Evolutionary conservation across 2,113 vertebrate species (phyloP), one percentile per base, ranked within the genome.

Genomic region (Dicrurus megarhynchus): DNA sequence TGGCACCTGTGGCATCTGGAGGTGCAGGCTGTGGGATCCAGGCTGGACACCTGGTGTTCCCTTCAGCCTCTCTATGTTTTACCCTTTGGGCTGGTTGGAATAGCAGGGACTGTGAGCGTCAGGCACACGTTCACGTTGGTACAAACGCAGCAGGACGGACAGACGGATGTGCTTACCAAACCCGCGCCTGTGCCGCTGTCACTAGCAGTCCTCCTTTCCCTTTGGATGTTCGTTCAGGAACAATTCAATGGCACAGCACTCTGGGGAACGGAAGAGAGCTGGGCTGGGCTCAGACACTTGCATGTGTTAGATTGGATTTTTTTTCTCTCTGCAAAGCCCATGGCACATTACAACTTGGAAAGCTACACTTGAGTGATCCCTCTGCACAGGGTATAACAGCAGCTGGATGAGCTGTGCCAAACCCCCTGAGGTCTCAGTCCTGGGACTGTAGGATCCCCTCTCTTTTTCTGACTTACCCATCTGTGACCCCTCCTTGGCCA

Each of bases 401-500:
- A 33, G 42, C 16, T 3, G 9, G 17, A 30, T 11, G 3, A 15
- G 49, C 27, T 57, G 41, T 16, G 32, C 65, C 37, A 10, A 19
- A 13, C 1, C 1, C 27, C 11, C 35, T 1, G 0, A 23, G 47
- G 32, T 21, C 64, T 83, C 61, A 19, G 8, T 5, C 14, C 1
- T 1, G 2, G 21, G 4, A 12, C 0, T 55, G 20, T 4, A 11
- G 21, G 24, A 41, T 5, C 7, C 16, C 7, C 20, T 27, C 3
- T 16, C 28, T 16, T 13, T 27, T 11, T n/a, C 16, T 23, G 5
- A 82, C 98, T 99, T 96, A 99, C 99, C 97, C 26, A 99, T 98
- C n/a, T 97, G 94, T 35, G 98, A 93, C 77, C 97, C 98, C 83
- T 99, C 98, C 97, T 98, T 99, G 32, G 97, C 98, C 99, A 99